These are phyloP conservation scores for Bhutanitis thaidina DNA, from an alignment of 2,888 invertebrate genomes.

Conservation along the genomic window DNA sequence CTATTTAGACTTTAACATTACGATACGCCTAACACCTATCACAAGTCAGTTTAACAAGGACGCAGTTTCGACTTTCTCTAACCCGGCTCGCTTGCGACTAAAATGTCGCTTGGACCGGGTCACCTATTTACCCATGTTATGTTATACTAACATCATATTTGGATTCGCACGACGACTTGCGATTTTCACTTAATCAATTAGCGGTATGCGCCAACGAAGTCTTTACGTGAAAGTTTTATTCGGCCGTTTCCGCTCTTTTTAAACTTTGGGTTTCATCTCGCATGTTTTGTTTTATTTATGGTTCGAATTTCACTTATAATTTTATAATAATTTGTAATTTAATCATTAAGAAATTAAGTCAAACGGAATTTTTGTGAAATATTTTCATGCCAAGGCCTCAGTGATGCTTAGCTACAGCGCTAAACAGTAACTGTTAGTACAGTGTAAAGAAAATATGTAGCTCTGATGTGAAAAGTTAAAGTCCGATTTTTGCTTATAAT, in stretches of 20 bases:
- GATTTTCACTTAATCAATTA: constrained; percentile 13
- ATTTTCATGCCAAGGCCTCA: no score
- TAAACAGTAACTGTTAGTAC: no score
- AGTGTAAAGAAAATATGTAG: no score
- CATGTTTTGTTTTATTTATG: background rate
- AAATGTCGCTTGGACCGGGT: constrained; percentile 58
- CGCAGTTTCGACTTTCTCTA: constrained; percentile 60
- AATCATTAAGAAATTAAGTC: no score
- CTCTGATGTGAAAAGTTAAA: no score
- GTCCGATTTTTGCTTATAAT: no score
- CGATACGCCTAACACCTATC: constrained; percentile 10
- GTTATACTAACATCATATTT: constrained; percentile 39
- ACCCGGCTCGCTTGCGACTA: constrained; percentile 41
- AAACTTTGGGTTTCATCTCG: background rate
- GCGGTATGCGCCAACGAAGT: background rate
- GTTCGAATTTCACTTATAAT: background rate
- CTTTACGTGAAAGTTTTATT: constrained; percentile 18
- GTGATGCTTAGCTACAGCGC: no score
- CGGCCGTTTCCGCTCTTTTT: background rate
- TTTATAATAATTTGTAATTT: no score
- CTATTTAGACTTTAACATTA: background rate
- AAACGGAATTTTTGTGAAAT: no score
- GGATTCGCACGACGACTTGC: constrained; percentile 28
- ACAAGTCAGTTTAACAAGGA: constrained; percentile 45
- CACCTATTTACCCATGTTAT: constrained; percentile 47